These are phyloP conservation scores for Oligia strigilis DNA, from an alignment of 2,888 invertebrate species.

Conservation along the genomic window DNA sequence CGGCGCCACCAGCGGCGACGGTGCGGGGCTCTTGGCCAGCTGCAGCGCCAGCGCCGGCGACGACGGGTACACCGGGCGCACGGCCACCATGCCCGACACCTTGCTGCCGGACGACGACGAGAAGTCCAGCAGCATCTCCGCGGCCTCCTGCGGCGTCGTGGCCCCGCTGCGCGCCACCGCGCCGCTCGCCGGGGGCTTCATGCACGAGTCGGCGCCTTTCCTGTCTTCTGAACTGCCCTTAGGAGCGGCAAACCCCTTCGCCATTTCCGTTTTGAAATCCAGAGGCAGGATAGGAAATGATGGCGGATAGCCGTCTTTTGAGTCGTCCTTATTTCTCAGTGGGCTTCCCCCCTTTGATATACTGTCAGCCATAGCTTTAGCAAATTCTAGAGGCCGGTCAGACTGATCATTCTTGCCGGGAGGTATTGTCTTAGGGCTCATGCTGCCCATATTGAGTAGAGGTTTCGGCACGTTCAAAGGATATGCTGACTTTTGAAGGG, in stretches of 20 bases:
- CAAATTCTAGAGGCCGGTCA: conserved; percentile 82
- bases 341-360: conserved; percentile 83
- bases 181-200: conserved; percentile 87
- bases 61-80: conserved; percentile 90
- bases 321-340: conserved; percentile 84
- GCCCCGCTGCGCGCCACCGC: conserved; percentile 85
- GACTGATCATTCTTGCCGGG: conserved; percentile 79
- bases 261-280: conserved; percentile 87
- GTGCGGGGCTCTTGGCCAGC: conserved; percentile 94
- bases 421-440: conserved; percentile 85
- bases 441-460: conserved; percentile 83
- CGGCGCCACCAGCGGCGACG: conserved; percentile 92
- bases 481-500: conserved; percentile 85
- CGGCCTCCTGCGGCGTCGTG: conserved; percentile 90
- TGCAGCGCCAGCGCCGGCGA: conserved; percentile 93
- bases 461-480: conserved; percentile 88
- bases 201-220: conserved; percentile 86
- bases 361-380: conserved; percentile 84
- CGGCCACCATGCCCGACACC: conserved; percentile 89
- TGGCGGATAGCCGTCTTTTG: conserved; percentile 79
- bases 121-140: conserved; percentile 92
- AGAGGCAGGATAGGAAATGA: conserved; percentile 84
- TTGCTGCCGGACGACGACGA: conserved; percentile 91
- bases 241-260: conserved; percentile 86
- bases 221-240: conserved; percentile 86